Evolutionary conservation across 2,888 invertebrate genomes (phyloP), one percentile per base, ranked within the genome.

Genomic region (Drosophila austrosaltans): DNA sequence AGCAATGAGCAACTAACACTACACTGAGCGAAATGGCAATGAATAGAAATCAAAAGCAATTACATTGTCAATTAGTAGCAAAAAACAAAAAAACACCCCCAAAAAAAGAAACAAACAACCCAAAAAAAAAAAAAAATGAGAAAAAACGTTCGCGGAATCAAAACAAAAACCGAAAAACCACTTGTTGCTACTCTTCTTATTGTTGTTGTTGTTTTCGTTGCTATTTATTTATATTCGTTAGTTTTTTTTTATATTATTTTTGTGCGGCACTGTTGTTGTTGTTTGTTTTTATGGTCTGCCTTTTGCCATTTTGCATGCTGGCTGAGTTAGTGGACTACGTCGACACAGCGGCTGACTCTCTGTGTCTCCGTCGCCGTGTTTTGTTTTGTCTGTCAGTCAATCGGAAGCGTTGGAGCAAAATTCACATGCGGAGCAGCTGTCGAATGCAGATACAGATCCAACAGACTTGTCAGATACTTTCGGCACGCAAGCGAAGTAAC

Each of bases 161-260:
- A 82, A 82, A 82, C 82, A 85, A 75, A 84, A 76, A 42, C 65
- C 76, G 74, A 64, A 39, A 73, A 54, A 8, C 36, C 54, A 53
- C 62, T 28, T 70, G 58, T 40, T 22, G 25, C n/a, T 40, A 48
- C 42, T 48, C 61, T 40, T 71, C 58, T 63, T 63, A 16, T 28
- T 70, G 58, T 40, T 22, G 25, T 8, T 40, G 40, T 48, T 48
- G 57, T 40, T 71, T 58, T 63, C 60, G 63, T 63, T 72, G 63
- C 57, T 28, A 10, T 48, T 48, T 48, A 48, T 48, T 25, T 22
- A 25, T 48, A 25, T 4, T 48, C 25, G 48, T 48, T 48, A 25
- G 22, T 42, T 42, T 42, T 42, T 6, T n/a, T 16, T 42, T 42
- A 16, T 5, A 8, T 8, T 36, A 1, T 32, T 32, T 3, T 32